phyloP scores from a whole-genome alignment of 2,888 invertebrate species.

The Cheilosia grossa region DNA sequence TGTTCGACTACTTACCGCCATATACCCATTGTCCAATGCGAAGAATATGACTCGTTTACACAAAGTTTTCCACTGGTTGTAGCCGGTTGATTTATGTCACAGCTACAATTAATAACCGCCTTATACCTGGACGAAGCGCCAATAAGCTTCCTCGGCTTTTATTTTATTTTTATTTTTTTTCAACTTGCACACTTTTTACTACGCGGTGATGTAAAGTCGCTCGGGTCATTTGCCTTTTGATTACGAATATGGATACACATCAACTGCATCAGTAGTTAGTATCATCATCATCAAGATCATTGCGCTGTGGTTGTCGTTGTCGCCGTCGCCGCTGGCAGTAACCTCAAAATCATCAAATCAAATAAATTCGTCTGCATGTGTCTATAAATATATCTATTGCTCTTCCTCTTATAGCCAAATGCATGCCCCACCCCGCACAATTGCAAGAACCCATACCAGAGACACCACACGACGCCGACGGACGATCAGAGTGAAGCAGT shows the following conservation, averaged over 20 bases:
- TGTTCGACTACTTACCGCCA: conserved; percentile 3
- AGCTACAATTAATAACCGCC: conserved; percentile 10
- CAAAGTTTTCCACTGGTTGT: not conserved
- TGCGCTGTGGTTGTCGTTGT: not conserved
- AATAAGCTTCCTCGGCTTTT: not conserved
- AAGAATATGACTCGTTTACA: not conserved
- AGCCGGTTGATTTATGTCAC: conserved; percentile 6
- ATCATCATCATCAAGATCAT: conserved; percentile 32
- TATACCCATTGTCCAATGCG: not conserved
- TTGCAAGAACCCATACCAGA: conserved; percentile 22
- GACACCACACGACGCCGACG: conserved; percentile 18
- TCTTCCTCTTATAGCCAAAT: conserved; percentile 12
- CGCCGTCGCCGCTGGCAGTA: conserved; percentile 26
- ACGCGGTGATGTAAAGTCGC: conserved; percentile 48
- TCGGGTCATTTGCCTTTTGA: conserved; percentile 69
- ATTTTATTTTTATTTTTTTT: too few species aligned
- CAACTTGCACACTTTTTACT: not conserved
- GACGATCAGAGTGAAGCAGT: conserved; percentile 35
- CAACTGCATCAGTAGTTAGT: conserved; percentile 3
- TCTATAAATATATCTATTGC: conserved; percentile 18
- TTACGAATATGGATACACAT: conserved; percentile 34
- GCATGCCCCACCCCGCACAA: conserved; percentile 24
- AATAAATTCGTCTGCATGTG: conserved; percentile 47
- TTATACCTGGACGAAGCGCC: conserved; percentile 1
- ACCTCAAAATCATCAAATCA: conserved; percentile 65